These are phyloP conservation scores for Baccha elongata DNA, from an alignment of 2,888 invertebrate species.

Conservation along the genomic window DNA sequence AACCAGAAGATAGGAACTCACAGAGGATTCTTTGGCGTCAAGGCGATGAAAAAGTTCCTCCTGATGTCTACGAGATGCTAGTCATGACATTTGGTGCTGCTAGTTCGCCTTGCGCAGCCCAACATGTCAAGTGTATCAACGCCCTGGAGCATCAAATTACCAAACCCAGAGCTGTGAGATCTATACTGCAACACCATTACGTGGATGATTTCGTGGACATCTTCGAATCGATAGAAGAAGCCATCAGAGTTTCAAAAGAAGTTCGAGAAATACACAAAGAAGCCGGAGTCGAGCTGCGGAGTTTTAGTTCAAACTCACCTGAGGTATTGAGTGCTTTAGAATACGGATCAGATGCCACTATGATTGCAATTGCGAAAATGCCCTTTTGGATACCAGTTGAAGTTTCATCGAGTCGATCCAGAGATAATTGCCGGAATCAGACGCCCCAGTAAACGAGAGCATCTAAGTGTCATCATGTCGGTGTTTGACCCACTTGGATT, in stretches of 20 bases:
- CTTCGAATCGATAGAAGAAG: not conserved
- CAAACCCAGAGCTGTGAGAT: not conserved
- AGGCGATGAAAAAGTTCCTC: not conserved
- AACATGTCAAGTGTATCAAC: conserved; percentile 69
- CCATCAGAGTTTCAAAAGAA: not conserved
- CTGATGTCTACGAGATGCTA: conserved; percentile 60
- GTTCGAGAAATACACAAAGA: not conserved
- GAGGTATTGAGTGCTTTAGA: not conserved
- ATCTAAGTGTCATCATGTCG: not conserved
- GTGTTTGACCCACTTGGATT: not conserved
- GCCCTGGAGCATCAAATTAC: conserved; percentile 16
- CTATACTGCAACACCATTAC: not conserved
- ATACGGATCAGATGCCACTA: too few relatives aligned
- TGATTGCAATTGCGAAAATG: too few relatives aligned
- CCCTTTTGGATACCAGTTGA: not conserved
- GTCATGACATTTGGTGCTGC: conserved; percentile 75
- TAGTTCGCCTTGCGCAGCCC: conserved; percentile 72
- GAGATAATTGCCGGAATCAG: not conserved
- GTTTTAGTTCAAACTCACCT: not conserved
- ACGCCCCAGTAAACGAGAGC: not conserved
- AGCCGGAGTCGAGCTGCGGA: not conserved
- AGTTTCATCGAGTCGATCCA: not conserved
- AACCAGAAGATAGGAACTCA: conserved; percentile 2
- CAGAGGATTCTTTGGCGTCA: conserved; percentile 23
- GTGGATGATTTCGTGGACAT: not conserved